phyloP scores from a whole-genome alignment of 2,888 invertebrate species.

The Ophioninae sp. region DNA sequence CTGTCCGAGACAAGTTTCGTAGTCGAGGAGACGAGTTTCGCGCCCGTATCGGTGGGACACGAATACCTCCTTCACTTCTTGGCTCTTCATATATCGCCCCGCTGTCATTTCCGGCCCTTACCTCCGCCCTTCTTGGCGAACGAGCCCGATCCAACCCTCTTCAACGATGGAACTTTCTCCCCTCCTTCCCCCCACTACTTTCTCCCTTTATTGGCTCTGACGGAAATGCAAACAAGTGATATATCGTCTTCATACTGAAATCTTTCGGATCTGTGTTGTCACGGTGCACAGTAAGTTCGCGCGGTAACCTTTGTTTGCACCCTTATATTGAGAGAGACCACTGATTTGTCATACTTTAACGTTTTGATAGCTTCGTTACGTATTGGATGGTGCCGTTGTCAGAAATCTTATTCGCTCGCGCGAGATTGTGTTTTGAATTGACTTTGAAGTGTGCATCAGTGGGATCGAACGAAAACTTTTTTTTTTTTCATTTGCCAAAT shows the following conservation, averaged over 20 bases:
- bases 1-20: constrained; percentile 74
- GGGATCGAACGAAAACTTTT: not conserved
- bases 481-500: too few species aligned
- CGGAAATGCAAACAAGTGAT: constrained; percentile 42
- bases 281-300: not conserved
- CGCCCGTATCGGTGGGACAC: constrained; percentile 54
- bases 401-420: not conserved
- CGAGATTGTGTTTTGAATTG: not conserved
- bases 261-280: not conserved
- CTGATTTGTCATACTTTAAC: not conserved
- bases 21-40: constrained; percentile 64
- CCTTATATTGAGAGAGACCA: not conserved
- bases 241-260: constrained; percentile 22
- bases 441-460: not conserved
- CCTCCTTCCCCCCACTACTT: constrained; percentile 13
- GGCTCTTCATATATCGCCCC: constrained; percentile 23
- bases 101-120: constrained; percentile 53
- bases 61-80: constrained; percentile 23
- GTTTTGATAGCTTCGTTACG: not conserved
- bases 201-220: constrained; percentile 47
- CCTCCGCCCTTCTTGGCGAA: constrained; percentile 45
- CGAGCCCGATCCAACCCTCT: constrained; percentile 23
- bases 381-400: not conserved
- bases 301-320: not conserved
- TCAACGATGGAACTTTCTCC: constrained; percentile 29